These are phyloP conservation scores for Casuarius casuarius DNA, from an alignment of 2,113 vertebrate genomes.

Conservation along the genomic window DNA sequence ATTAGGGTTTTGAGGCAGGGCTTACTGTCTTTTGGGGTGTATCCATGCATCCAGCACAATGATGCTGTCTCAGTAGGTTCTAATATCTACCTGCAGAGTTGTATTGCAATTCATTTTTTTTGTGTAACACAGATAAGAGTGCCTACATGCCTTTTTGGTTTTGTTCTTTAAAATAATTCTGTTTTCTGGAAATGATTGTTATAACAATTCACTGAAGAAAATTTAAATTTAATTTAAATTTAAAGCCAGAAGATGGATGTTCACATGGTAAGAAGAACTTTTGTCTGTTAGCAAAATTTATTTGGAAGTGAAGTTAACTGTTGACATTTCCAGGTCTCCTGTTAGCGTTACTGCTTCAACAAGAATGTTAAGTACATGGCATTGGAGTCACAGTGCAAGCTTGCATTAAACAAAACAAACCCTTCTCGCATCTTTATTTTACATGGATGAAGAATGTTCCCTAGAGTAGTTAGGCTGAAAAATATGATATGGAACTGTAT, in stretches of 20 bases:
- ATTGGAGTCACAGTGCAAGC: neutral
- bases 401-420: neutral
- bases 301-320: neutral
- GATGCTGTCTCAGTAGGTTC: neutral
- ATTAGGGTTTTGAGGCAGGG: neutral
- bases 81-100: neutral
- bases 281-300: neutral
- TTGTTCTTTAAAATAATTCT: neutral
- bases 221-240: neutral
- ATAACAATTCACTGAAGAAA: neutral
- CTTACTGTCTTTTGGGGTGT: neutral
- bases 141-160: neutral
- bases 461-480: neutral
- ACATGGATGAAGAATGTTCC: accelerated
- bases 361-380: neutral
- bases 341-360: neutral
- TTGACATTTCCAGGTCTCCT: neutral
- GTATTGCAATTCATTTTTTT: neutral
- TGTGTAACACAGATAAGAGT: neutral
- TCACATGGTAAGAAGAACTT: neutral
- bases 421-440: neutral
- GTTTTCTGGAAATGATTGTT: neutral
- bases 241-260: neutral
- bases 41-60: neutral
- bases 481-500: neutral